Evolutionary conservation across 2,113 vertebrate genomes (phyloP).

Genomic region (Fregata magnificens): DNA sequence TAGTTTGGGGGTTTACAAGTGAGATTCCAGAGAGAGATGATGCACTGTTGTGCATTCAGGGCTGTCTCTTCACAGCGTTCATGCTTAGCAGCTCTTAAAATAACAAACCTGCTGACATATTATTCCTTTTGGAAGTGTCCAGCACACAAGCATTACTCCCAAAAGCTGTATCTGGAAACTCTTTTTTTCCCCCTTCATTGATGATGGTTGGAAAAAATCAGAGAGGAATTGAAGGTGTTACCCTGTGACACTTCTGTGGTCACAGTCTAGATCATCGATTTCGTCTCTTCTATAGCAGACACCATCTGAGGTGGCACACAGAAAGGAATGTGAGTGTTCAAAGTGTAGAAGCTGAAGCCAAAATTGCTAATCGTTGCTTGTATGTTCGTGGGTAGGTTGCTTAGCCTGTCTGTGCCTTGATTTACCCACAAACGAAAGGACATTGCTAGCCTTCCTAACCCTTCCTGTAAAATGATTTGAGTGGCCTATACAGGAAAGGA

Average conservation of each 20-base stretch:
- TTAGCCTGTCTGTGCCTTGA: background rate
- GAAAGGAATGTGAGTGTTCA: background rate
- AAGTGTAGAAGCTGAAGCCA: background rate
- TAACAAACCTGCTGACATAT: accelerated
- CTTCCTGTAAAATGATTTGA: background rate
- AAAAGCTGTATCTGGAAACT: background rate
- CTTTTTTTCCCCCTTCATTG: background rate
- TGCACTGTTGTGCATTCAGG: background rate
- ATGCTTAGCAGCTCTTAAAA: background rate
- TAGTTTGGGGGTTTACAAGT: background rate
- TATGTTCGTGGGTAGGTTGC: background rate
- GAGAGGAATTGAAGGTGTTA: background rate
- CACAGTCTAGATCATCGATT: background rate
- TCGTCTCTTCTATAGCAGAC: background rate
- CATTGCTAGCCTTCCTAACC: background rate
- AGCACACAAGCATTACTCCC: background rate
- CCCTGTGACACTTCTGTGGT: background rate
- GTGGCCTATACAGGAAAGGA: background rate
- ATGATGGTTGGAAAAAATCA: background rate
- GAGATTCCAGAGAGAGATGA: background rate
- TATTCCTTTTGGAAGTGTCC: background rate
- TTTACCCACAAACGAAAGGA: background rate
- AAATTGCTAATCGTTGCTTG: background rate
- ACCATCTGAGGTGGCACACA: background rate
- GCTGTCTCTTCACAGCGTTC: background rate